A percentile compares a stretch with the other conserved stretches of the same genome.
phyloP scores from a whole-genome alignment of 2,888 invertebrate genomes.

The Drosophila buzzatii region DNA sequence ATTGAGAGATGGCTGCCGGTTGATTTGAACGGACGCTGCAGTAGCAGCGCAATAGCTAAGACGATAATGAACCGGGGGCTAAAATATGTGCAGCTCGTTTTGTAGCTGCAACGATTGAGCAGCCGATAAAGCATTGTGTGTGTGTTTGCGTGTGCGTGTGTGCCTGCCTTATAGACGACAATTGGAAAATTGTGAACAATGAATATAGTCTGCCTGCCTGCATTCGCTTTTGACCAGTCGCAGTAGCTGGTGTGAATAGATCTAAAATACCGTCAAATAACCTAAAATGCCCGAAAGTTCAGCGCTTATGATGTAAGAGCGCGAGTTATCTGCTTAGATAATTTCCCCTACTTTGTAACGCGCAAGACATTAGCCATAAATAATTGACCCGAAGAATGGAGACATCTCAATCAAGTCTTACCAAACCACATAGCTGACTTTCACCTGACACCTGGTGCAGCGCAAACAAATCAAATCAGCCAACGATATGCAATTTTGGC shows the following conservation, averaged over 20 bases:
- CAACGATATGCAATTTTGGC: slow-evolving; percentile 44
- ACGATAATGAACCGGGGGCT: slow-evolving; percentile 59
- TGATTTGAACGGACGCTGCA: slow-evolving; percentile 50
- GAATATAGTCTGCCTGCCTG: slow-evolving; percentile 48
- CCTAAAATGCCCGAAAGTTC: slow-evolving; percentile 21
- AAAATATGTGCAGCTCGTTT: slow-evolving; percentile 64
- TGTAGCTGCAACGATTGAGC: slow-evolving; percentile 62
- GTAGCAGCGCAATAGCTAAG: slow-evolving; percentile 16
- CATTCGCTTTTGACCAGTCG: slow-evolving; percentile 32
- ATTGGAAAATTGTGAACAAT: slow-evolving; percentile 78
- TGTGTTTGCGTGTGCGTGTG: slow-evolving; percentile 13
- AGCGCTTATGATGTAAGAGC: slow-evolving; percentile 59
- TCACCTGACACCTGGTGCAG: slow-evolving; percentile 42
- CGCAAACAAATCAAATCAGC: slow-evolving; percentile 53
- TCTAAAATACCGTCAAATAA: slow-evolving; percentile 15
- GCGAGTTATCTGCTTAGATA: slow-evolving; percentile 13
- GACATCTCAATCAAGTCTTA: slow-evolving; percentile 46
- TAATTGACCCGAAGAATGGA: slow-evolving; percentile 62
- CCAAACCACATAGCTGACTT: slow-evolving; percentile 49
- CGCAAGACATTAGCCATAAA: slow-evolving; percentile 27
- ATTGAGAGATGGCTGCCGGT: slow-evolving; percentile 63
- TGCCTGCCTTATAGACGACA: slow-evolving; percentile 66
- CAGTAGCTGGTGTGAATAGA: slow-evolving; percentile 53
- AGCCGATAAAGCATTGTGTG: slow-evolving; percentile 47
- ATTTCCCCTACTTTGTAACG: slow-evolving; percentile 35